A percentile compares a stretch with the other conserved stretches of the same genome.
These are phyloP conservation scores for Prunella strophiata DNA, from an alignment of 2,797 vertebrate species.

Conservation along the genomic window DNA sequence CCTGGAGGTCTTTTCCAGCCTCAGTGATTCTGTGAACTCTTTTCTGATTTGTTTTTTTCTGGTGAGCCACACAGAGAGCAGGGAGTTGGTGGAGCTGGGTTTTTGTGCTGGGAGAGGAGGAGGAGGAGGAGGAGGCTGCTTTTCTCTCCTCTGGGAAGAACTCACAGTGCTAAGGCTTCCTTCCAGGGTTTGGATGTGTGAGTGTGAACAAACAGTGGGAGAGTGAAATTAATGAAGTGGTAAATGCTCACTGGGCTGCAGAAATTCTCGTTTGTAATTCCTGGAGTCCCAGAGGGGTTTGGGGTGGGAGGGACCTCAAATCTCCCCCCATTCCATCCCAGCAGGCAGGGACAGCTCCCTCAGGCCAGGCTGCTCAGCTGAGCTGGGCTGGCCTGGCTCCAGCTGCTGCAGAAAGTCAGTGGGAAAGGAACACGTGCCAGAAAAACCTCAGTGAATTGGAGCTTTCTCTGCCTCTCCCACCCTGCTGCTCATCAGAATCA, in stretches of 20 bases:
- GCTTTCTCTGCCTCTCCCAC: neutral
- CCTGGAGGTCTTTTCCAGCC: too few relatives aligned
- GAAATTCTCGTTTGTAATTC: neutral
- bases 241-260: neutral
- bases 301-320: neutral
- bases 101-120: neutral
- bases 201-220: neutral
- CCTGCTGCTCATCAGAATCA: neutral
- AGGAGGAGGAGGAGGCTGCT: neutral
- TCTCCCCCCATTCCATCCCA: fast-evolving
- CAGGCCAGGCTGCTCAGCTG: neutral
- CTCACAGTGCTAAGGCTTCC: fast-evolving
- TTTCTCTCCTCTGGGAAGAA: neutral
- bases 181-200: neutral
- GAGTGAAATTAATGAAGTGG: too few relatives aligned
- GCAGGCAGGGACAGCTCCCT: neutral
- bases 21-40: neutral
- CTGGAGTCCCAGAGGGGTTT: fast-evolving
- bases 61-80: fast-evolving
- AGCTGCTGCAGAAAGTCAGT: neutral
- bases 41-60: neutral
- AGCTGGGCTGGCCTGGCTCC: neutral
- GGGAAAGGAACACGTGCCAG: fast-evolving
- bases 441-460: neutral
- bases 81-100: neutral